These are phyloP conservation scores for Hoplodrina ambigua DNA, from an alignment of 2,888 invertebrate genomes.

Conservation along the genomic window DNA sequence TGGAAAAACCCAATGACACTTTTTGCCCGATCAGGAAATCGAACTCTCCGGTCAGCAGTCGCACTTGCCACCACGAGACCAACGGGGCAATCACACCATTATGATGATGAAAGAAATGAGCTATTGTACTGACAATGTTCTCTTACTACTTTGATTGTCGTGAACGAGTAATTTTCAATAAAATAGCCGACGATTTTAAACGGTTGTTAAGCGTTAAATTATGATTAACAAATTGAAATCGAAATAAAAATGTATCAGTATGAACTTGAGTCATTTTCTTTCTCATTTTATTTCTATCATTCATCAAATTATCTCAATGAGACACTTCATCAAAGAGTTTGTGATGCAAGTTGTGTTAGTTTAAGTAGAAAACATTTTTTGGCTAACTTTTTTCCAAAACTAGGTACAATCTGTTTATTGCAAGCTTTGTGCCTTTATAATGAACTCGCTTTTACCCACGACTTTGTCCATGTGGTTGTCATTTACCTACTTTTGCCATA, in stretches of 20 bases:
- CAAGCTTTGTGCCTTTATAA: neutral
- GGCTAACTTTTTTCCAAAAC: neutral
- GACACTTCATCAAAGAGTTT: neutral
- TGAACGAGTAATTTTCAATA: slow-evolving; percentile 35
- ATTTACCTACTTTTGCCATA: neutral
- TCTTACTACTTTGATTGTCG: slow-evolving; percentile 10
- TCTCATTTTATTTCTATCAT: neutral
- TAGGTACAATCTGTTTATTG: neutral
- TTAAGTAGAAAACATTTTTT: neutral
- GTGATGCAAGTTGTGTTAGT: neutral
- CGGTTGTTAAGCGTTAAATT: slow-evolving; percentile 51
- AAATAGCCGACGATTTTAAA: slow-evolving; percentile 35
- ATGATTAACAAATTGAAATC: slow-evolving; percentile 34
- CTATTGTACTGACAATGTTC: slow-evolving; percentile 18
- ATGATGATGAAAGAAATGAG: neutral
- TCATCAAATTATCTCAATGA: neutral
- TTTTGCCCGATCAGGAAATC: too few relatives aligned
- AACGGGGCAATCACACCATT: too few relatives aligned
- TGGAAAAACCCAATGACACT: too few relatives aligned
- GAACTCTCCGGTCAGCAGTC: too few relatives aligned
- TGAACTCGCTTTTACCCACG: neutral
- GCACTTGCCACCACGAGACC: too few relatives aligned
- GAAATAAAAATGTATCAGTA: slow-evolving; percentile 35
- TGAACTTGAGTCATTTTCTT: slow-evolving; percentile 38
- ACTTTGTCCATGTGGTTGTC: neutral